Evolutionary conservation across 30 jellyfish, hydroid and myxozoan genomes (phyloP).

Genomic region (Aurelia sp.): DNA sequence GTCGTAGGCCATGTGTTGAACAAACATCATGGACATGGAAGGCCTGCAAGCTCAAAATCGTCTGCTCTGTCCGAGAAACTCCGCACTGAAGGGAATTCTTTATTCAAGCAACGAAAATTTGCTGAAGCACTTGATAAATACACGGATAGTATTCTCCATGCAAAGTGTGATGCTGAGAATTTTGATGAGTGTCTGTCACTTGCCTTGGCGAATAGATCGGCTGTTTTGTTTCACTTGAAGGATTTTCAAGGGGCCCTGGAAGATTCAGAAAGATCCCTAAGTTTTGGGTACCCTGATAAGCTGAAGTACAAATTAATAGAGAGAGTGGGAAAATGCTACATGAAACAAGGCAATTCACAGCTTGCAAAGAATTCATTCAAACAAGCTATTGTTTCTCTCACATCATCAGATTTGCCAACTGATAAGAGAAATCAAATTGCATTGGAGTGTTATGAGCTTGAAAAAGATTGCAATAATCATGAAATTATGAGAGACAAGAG

Average conservation of each 20-base stretch:
- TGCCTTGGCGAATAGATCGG: constrained; percentile 92
- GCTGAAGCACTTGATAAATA: constrained; percentile 38
- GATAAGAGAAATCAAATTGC: constrained; percentile 54
- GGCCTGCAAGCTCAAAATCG: constrained; percentile 11
- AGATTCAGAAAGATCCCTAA: constrained; percentile 81
- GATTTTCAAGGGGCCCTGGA: constrained; percentile 43
- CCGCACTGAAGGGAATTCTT: constrained; percentile 49
- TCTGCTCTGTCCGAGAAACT: constrained; percentile 29
- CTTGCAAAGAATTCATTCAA: constrained; percentile 43
- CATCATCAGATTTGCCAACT: constrained; percentile 32
- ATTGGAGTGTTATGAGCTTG: constrained; percentile 5
- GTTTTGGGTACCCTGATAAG: constrained; percentile 66
- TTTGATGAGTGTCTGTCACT: constrained; percentile 43
- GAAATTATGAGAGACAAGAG: not conserved
- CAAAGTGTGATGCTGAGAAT: constrained; percentile 32
- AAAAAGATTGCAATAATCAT: not conserved
- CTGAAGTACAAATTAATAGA: constrained; percentile 65
- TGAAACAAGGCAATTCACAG: constrained; percentile 15
- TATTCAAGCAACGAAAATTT: constrained; percentile 53
- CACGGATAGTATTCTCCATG: constrained; percentile 52
- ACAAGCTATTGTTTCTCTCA: constrained; percentile 46
- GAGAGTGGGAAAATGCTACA: constrained; percentile 66
- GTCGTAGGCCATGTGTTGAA: not conserved
- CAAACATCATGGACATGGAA: not conserved
- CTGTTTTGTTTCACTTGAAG: constrained; percentile 70